A percentile compares a stretch with the other conserved stretches of the same genome.
phyloP scores from a whole-genome alignment of 2,888 invertebrate species.

The Macrosoma leucophasiata region DNA sequence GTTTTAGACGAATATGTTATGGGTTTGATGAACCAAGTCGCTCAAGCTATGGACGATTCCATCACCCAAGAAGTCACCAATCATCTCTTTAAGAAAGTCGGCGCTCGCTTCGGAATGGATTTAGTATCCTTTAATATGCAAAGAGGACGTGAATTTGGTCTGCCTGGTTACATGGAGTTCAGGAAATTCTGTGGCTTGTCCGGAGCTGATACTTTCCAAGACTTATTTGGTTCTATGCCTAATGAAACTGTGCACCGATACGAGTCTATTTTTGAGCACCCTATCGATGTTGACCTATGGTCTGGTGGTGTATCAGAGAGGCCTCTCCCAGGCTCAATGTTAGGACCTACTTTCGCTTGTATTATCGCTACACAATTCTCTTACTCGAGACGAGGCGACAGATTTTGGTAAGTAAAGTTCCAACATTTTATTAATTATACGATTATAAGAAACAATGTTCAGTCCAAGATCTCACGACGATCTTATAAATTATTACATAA shows the following conservation, averaged over 20 bases:
- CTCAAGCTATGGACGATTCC: conserved; percentile 96
- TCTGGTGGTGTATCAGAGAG: conserved; percentile 95
- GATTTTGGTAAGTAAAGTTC: conserved; percentile 83
- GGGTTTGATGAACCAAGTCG: conserved; percentile 95
- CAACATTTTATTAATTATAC: background rate
- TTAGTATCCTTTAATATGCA: conserved; percentile 95
- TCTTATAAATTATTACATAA: too few species aligned
- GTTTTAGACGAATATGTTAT: conserved; percentile 94
- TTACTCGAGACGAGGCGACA: conserved; percentile 90
- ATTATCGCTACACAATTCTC: conserved; percentile 95
- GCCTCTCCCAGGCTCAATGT: conserved; percentile 92
- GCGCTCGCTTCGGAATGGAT: conserved; percentile 88
- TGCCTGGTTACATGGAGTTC: conserved; percentile 95
- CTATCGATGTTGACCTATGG: conserved; percentile 95
- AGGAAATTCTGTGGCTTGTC: conserved; percentile 93
- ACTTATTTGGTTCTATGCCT: conserved; percentile 90
- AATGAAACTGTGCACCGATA: conserved; percentile 91
- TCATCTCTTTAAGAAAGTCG: conserved; percentile 90
- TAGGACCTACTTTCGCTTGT: conserved; percentile 96
- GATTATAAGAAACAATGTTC: too few species aligned
- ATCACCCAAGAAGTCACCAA: conserved; percentile 94
- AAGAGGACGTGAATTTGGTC: conserved; percentile 92
- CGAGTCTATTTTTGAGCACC: conserved; percentile 90
- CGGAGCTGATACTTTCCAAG: conserved; percentile 84
- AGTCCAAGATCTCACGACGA: too few species aligned